Conservation (phyloP, 2,113 vertebrate genomes). For the Cyprinodon tularosa region DNA sequence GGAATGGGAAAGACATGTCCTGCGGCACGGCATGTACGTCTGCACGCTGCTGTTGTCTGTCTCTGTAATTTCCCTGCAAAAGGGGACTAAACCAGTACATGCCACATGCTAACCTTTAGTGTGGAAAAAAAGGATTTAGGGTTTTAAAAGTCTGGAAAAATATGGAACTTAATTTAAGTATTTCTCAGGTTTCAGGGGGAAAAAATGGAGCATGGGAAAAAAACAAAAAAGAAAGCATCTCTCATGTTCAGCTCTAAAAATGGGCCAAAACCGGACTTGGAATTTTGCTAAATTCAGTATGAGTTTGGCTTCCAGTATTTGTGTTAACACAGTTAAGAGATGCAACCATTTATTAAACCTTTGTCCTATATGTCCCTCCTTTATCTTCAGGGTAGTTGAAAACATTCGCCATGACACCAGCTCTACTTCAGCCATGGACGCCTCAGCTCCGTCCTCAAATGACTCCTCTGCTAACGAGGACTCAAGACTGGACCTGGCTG, state of each 20-base stretch:
- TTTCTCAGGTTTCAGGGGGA: too few species aligned
- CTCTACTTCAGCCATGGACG: conserved; percentile 58
- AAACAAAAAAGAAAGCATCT: neutral
- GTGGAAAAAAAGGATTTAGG: too few species aligned
- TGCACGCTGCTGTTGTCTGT: conserved; percentile 34
- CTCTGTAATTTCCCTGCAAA: neutral
- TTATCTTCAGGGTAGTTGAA: conserved; percentile 83
- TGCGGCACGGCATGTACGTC: conserved; percentile 97
- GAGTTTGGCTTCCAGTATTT: neutral
- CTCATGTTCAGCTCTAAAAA: neutral
- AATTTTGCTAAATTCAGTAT: neutral
- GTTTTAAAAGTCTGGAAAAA: too few species aligned
- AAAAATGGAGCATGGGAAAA: too few species aligned
- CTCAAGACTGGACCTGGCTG: conserved; percentile 61
- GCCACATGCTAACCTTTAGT: neutral
- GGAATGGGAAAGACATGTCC: conserved; percentile 96
- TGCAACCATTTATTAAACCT: neutral
- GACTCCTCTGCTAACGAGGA: conserved; percentile 58
- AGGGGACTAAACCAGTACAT: too few species aligned
- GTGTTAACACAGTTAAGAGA: too few species aligned
- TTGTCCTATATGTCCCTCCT: neutral
- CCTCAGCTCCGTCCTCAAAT: conserved; percentile 60
- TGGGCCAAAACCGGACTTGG: neutral
- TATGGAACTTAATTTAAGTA: too few species aligned
- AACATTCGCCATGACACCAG: conserved; percentile 71